phyloP scores from a whole-genome alignment of 2,888 invertebrate species.

The Lacanobia wlatinum region DNA sequence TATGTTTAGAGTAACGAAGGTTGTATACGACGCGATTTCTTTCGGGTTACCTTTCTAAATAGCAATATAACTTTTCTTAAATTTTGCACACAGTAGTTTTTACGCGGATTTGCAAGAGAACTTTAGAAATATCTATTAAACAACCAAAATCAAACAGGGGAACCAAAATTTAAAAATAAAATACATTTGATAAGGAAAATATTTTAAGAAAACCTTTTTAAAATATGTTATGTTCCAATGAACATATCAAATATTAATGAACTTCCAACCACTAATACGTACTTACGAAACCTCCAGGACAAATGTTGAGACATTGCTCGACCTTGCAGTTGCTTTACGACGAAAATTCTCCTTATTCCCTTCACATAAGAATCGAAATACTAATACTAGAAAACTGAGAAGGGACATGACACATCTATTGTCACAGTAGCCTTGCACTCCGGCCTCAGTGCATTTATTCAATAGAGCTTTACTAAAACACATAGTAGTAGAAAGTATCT shows the following conservation, averaged over 20 bases:
- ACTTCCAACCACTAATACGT: neutral
- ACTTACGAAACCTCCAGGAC: slow-evolving; percentile 24
- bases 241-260: slow-evolving; percentile 21
- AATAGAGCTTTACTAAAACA: neutral
- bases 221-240: slow-evolving; percentile 2
- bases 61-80: too few species aligned
- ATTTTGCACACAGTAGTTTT: too few species aligned
- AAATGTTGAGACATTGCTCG: slow-evolving; percentile 44
- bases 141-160: neutral
- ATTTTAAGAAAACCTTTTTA: neutral
- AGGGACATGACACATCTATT: slow-evolving; percentile 56
- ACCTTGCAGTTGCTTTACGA: slow-evolving; percentile 41
- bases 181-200: neutral
- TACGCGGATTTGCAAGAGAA: too few species aligned
- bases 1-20: slow-evolving; percentile 16
- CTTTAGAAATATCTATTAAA: neutral
- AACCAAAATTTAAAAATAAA: neutral
- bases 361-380: slow-evolving; percentile 43
- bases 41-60: slow-evolving; percentile 1
- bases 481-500: neutral
- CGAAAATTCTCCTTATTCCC: slow-evolving; percentile 45
- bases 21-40: neutral
- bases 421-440: slow-evolving; percentile 63
- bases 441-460: slow-evolving; percentile 21
- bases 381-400: neutral